Evolutionary conservation across 2,888 invertebrate genomes (phyloP).

Genomic region (Standfussiana lucernea): DNA sequence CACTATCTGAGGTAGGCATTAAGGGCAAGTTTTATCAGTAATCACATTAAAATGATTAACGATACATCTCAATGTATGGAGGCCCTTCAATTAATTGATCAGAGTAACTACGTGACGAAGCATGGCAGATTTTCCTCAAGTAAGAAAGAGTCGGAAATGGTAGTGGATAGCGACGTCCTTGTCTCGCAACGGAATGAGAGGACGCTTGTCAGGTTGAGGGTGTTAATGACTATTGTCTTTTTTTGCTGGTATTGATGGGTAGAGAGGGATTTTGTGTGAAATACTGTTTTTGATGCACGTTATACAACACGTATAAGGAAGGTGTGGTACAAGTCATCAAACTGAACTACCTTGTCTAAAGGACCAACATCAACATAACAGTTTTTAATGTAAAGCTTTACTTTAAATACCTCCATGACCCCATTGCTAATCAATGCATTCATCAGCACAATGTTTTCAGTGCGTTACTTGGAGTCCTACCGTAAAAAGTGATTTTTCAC

Average conservation of each 20-base stretch:
- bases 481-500: too few relatives aligned
- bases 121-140: slow-evolving; percentile 20
- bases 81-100: slow-evolving; percentile 60
- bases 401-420: too few relatives aligned
- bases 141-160: slow-evolving; percentile 15
- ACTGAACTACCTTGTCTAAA: too few relatives aligned
- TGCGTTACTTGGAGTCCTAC: too few relatives aligned
- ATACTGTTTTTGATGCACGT: neutral
- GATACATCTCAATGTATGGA: slow-evolving; percentile 42
- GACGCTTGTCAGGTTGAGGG: neutral
- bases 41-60: slow-evolving; percentile 64
- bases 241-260: neutral
- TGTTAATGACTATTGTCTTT: slow-evolving; percentile 24
- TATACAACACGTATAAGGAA: neutral
- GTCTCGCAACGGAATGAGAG: neutral
- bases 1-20: slow-evolving; percentile 17
- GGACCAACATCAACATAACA: too few relatives aligned
- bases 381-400: too few relatives aligned
- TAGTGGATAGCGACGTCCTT: slow-evolving; percentile 12
- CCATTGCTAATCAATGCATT: too few relatives aligned
- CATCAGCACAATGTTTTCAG: too few relatives aligned
- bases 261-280: neutral
- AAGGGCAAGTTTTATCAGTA: slow-evolving; percentile 55
- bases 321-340: neutral
- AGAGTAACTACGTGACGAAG: slow-evolving; percentile 30